Conservation (phyloP, 1,140 invertebrate species). For the Drosophila ironensis region DNA sequence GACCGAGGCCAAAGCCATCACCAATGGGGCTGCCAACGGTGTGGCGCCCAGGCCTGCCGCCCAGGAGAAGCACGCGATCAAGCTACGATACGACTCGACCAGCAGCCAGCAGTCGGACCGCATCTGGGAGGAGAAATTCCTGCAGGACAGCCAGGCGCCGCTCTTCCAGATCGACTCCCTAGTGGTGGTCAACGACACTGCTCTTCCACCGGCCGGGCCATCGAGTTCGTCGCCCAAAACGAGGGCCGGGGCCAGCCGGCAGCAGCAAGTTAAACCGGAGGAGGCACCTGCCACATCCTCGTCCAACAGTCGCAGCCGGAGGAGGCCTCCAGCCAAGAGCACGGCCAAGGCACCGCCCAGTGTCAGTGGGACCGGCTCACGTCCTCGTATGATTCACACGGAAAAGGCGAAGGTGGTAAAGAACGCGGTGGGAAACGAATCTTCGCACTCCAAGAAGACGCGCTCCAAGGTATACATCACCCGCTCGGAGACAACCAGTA, state of each 20-base stretch:
- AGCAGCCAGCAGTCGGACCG: slow-evolving; percentile 57
- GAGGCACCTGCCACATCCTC: slow-evolving; percentile 7
- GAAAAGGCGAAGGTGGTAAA: slow-evolving; percentile 84
- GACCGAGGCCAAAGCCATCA: slow-evolving; percentile 8
- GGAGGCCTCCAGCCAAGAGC: slow-evolving; percentile 25
- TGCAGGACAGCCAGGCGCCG: slow-evolving; percentile 32
- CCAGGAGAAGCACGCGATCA: slow-evolving; percentile 23
- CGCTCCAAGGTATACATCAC: slow-evolving; percentile 79
- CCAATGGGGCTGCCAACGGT: too few species aligned
- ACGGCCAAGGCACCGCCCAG: slow-evolving; percentile 8
- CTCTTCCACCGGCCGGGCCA: slow-evolving; percentile 28
- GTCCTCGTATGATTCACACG: slow-evolving; percentile 89
- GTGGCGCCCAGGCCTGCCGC: slow-evolving; percentile 17
- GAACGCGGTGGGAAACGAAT: slow-evolving; percentile 81
- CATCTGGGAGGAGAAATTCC: slow-evolving; percentile 73
- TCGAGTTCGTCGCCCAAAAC: slow-evolving; percentile 3
- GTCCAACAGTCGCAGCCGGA: slow-evolving; percentile 32
- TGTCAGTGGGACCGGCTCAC: slow-evolving; percentile 14
- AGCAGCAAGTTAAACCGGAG: slow-evolving; percentile 9
- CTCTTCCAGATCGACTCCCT: slow-evolving; percentile 70
- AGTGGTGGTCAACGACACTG: slow-evolving; percentile 62
- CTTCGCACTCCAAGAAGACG: slow-evolving; percentile 82
- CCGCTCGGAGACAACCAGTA: slow-evolving; percentile 83
- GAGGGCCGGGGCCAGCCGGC: slow-evolving; percentile 17
- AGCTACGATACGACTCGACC: slow-evolving; percentile 58